Evolutionary conservation across 1,140 invertebrate genomes (phyloP).

Genomic region (Microplitis demolitor): DNA sequence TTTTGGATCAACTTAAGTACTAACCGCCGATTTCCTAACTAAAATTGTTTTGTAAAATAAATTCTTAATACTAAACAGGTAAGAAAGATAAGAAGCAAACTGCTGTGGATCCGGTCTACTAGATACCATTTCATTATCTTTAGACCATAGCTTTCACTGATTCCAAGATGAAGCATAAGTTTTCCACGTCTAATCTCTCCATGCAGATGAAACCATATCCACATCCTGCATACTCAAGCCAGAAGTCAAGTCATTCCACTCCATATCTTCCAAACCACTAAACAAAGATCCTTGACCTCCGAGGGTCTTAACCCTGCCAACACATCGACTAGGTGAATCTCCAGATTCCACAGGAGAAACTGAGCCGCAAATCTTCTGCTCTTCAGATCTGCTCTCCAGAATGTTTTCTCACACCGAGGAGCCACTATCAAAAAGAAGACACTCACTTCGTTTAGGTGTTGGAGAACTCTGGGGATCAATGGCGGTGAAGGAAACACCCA

Average conservation of each 20-base stretch:
- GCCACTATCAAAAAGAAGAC: conserved; percentile 29
- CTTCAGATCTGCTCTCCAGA: conserved; percentile 3
- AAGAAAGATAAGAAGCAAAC: conserved; percentile 3
- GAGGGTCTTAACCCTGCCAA: conserved; percentile 8
- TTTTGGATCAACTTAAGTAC: background rate
- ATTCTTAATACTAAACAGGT: background rate
- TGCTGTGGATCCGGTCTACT: background rate
- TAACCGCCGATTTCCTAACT: conserved; percentile 15
- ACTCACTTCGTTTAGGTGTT: conserved; percentile 30
- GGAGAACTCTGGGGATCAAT: conserved; percentile 37
- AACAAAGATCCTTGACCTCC: conserved; percentile 2
- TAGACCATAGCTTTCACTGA: conserved; percentile 22
- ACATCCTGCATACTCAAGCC: conserved; percentile 15
- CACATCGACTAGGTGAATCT: conserved; percentile 20
- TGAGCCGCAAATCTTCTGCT: background rate
- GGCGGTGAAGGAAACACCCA: conserved; percentile 29
- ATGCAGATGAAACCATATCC: conserved; percentile 16
- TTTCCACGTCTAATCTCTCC: conserved; percentile 27
- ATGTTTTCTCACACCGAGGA: background rate
- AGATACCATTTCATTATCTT: background rate
- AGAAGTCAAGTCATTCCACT: conserved; percentile 21
- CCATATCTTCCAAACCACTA: conserved; percentile 24
- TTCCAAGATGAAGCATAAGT: conserved; percentile 22
- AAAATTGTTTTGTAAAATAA: conserved; percentile 17
- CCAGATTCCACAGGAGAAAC: background rate